Evolutionary conservation across 1,140 invertebrate genomes (phyloP), one percentile per base, ranked within the genome.

Genomic region (Hormaphis cornu): DNA sequence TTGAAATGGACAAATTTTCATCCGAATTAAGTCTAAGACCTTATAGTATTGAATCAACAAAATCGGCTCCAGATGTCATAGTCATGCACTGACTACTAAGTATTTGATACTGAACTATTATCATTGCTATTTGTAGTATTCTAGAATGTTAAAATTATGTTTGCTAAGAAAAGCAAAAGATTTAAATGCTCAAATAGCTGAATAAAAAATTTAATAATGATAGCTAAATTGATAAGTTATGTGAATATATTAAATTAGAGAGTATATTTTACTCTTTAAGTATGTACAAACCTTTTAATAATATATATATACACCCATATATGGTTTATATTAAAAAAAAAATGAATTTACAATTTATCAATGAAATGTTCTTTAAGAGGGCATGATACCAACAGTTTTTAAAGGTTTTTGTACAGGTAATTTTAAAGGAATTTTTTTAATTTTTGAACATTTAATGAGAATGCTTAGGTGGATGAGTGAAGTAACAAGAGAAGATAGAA

Each of bases 31-130:
- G 33, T 28, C 69, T 30, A 18, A 63, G 86, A 12, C 85, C 86
- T 0, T 87, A 86, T 76, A 89, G 86, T 76, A 84, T 86, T 56
- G 86, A 88, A 71, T 89, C 88, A 14, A 89, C 87, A 10, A 90
- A 91, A 76, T 91, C 89, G 50, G 90, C 90, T 1, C 90, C 90
- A 20, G 90, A 93, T 76, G 90, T 92, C 61, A 90, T 92, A 73
- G 87, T 89, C 74, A 88, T 87, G 18, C 87, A 89, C 84, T 89
- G 86, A 89, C 84, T 50, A 33, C n/a, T 42, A 44, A 61, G 10
- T 12, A 30, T 40, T 58, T 22, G 37, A 20, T 20, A 54, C 16
- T 33, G 22, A 37, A 37, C 24, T 40, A 58, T 35, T 40, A 54
- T 33, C 35, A 58, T 6, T 33, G 9, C 9, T 58, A n/a, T 42